Evolutionary conservation across 2,113 vertebrate species (phyloP).

Genomic region (Tragelaphus strepsiceros): DNA sequence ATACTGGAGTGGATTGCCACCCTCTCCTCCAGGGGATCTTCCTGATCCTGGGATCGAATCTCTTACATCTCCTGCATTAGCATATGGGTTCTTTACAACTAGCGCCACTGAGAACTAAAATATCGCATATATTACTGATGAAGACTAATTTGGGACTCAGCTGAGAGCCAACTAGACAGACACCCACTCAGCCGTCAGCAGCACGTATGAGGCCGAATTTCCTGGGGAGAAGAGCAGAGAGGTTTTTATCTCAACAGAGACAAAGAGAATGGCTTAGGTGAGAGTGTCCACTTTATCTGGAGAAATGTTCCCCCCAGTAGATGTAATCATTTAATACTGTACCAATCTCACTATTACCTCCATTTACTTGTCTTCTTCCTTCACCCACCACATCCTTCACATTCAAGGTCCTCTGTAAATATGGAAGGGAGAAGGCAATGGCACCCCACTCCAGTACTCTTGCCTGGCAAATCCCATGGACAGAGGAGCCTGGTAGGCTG

Average conservation of each 20-base stretch:
- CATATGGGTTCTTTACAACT: background rate
- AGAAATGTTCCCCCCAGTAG: background rate
- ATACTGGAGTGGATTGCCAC: background rate
- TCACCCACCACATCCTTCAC: background rate
- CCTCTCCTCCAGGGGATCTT: background rate
- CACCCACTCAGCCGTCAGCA: background rate
- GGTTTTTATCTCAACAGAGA: background rate
- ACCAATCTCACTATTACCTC: background rate
- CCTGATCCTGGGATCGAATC: background rate
- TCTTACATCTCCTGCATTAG: background rate
- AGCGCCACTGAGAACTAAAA: background rate
- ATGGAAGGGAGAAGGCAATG: background rate
- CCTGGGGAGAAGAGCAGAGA: background rate
- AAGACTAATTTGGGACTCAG: background rate
- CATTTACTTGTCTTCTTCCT: background rate
- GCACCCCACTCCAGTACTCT: too few relatives aligned
- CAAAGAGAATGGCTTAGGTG: background rate
- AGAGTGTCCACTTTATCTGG: background rate
- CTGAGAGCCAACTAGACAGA: background rate
- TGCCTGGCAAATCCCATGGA: too few relatives aligned
- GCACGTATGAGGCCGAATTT: accelerated
- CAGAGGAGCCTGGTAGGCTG: too few relatives aligned
- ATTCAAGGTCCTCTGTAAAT: background rate
- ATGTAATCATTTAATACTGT: background rate
- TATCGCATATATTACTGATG: background rate